Conservation (phyloP, 2,888 invertebrate genomes). For the Synergus japonicus region DNA sequence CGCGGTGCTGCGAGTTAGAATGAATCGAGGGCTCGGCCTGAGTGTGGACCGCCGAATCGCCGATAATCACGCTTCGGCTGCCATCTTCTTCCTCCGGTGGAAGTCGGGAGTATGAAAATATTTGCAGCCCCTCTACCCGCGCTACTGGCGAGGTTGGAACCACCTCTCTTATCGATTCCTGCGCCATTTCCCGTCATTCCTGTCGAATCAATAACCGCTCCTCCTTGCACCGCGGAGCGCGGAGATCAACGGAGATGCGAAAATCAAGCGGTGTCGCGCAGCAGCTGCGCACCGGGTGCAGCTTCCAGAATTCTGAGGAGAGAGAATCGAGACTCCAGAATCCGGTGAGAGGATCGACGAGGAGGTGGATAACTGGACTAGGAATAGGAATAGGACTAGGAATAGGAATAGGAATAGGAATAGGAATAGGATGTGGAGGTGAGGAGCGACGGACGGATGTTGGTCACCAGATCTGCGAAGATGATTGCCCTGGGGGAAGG, state of each 20-base stretch:
- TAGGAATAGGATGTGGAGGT: too few species aligned
- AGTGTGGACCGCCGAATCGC: constrained; percentile 54
- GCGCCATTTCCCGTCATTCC: constrained; percentile 76
- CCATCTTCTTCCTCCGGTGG: constrained; percentile 76
- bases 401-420: too few species aligned
- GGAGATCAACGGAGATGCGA: constrained; percentile 56
- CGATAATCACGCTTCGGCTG: constrained; percentile 74
- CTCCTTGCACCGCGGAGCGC: constrained; percentile 52
- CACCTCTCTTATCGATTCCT: constrained; percentile 75
- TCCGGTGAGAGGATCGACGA: too few species aligned
- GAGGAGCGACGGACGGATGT: too few species aligned
- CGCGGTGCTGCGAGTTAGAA: constrained; percentile 58
- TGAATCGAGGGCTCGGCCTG: constrained; percentile 57
- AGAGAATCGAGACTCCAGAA: too few species aligned
- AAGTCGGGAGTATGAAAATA: constrained; percentile 76
- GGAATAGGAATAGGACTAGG: too few species aligned
- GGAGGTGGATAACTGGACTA: not conserved
- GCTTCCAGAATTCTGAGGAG: constrained; percentile 7
- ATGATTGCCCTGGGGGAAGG: too few species aligned
- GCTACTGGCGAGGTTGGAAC: constrained; percentile 56
- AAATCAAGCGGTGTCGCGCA: constrained; percentile 49
- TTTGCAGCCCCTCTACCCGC: constrained; percentile 66
- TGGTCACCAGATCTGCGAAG: too few species aligned
- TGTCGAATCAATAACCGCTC: constrained; percentile 71
- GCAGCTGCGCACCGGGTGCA: constrained; percentile 49